Evolutionary conservation across 2,797 vertebrate species (phyloP), one percentile per base, ranked within the genome.

Genomic region (Echeneis naucrates): DNA sequence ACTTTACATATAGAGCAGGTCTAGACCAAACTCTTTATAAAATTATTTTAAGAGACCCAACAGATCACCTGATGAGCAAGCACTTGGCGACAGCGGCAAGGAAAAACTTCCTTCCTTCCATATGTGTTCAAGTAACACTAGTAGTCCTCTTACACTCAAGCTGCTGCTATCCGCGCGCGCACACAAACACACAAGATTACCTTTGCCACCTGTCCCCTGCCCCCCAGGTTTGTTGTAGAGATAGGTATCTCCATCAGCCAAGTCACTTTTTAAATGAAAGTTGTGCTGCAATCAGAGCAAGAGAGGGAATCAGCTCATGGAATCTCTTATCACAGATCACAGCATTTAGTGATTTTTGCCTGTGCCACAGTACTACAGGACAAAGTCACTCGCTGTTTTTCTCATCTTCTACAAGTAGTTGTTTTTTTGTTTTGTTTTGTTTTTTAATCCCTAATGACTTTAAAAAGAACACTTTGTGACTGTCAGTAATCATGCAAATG

Each of bases 141-240:
- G n/a, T n/a, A n/a, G n/a, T n/a, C n/a, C n/a, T n/a, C n/a, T n/a
- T n/a, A n/a, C n/a, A n/a, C n/a, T n/a, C n/a, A n/a, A n/a, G n/a
- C n/a, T n/a, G n/a, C n/a, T n/a, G n/a, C n/a, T n/a, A n/a, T n/a
- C n/a, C n/a, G n/a, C 5, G 61, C 8, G 23, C 4, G 14, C 37
- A 14, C 37, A 38, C 37, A 13, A 37, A 13, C 38, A 40, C 38
- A 40, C 17, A 17, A 40, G 2, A 2, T 78, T 96, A 99, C 98
- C 98, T 99, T 99, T 99, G 81, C 97, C 98, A 60, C 98, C 98
- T 0, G 98, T 99, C 76, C 98, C 98, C 81, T 99, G 98, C 78
- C 97, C 98, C 4, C 98, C 98, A 0, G 98, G 98, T 79, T 99
- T 99, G 91, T 99, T 99, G 93, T 99, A 99, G 80, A 99, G 94